Conservation (phyloP, 1,140 invertebrate genomes). For the Elymnias hypermnestra region DNA sequence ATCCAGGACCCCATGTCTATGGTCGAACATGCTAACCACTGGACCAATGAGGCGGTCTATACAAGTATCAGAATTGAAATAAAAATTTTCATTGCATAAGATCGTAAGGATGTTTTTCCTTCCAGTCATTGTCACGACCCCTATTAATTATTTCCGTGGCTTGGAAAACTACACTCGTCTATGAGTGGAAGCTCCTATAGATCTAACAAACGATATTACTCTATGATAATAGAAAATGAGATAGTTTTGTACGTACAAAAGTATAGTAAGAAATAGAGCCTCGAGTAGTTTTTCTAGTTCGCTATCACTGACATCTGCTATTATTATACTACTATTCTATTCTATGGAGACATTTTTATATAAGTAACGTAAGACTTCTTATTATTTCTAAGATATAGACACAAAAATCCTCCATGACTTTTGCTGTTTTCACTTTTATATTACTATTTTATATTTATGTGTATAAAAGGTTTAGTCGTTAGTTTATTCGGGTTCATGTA, state of each 20-base stretch:
- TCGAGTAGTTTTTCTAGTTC: slow-evolving; percentile 20
- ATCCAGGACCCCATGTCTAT: too few relatives aligned
- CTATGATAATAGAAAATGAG: too few relatives aligned
- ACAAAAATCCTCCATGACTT: too few relatives aligned
- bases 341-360: background rate
- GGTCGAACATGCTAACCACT: too few relatives aligned
- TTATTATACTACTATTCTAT: slow-evolving; percentile 10
- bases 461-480: too few relatives aligned
- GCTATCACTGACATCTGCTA: slow-evolving; percentile 16
- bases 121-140: slow-evolving; percentile 20
- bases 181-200: slow-evolving; percentile 11
- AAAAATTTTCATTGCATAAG: background rate
- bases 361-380: background rate
- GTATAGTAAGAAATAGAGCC: background rate
- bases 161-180: slow-evolving; percentile 14
- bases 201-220: background rate
- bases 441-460: too few relatives aligned
- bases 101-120: slow-evolving; percentile 10
- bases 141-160: slow-evolving; percentile 20
- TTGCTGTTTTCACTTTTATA: too few relatives aligned
- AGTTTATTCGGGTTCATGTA: too few relatives aligned
- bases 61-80: background rate
- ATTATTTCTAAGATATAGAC: background rate
- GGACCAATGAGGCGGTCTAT: too few relatives aligned
- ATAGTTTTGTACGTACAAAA: background rate